A percentile compares a stretch with the other conserved stretches of the same genome.
These are phyloP conservation scores for Petroica traversi DNA, from an alignment of 2,113 vertebrate species.

Conservation along the genomic window DNA sequence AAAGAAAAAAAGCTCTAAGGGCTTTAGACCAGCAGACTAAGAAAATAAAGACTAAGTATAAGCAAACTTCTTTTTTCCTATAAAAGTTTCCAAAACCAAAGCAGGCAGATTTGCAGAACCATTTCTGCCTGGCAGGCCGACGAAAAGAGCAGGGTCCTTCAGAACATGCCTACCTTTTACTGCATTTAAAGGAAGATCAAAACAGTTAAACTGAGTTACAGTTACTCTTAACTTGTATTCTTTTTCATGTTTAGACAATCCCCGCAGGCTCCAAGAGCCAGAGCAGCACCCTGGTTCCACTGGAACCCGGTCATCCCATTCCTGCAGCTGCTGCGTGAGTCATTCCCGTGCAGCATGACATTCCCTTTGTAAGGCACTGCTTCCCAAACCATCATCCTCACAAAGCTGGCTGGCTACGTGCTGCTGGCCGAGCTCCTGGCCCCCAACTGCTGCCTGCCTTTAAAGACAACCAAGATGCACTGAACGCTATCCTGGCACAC, in stretches of 20 bases:
- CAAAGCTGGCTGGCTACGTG: neutral
- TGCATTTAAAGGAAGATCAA: neutral
- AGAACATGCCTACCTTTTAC: neutral
- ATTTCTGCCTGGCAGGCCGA: neutral
- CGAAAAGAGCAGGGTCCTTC: neutral
- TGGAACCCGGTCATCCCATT: neutral
- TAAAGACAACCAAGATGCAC: neutral
- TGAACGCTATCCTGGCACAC: neutral
- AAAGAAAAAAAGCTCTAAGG: neutral
- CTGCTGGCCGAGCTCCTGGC: neutral
- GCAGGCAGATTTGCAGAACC: neutral
- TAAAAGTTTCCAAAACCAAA: conserved; percentile 29
- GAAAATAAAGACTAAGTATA: conserved; percentile 14
- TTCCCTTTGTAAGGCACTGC: neutral
- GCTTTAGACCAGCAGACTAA: neutral
- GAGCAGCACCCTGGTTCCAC: neutral
- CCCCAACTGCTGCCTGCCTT: neutral
- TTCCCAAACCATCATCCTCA: conserved; percentile 22
- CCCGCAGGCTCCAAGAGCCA: neutral
- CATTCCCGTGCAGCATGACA: neutral
- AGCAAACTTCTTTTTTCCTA: conserved; percentile 7
- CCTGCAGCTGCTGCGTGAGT: neutral
- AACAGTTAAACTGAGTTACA: neutral
- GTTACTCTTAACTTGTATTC: neutral
- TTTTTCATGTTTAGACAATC: neutral